Base-by-base conservation (phyloP, 1,140 invertebrate genomes). In the Ephestia elutella region DNA sequence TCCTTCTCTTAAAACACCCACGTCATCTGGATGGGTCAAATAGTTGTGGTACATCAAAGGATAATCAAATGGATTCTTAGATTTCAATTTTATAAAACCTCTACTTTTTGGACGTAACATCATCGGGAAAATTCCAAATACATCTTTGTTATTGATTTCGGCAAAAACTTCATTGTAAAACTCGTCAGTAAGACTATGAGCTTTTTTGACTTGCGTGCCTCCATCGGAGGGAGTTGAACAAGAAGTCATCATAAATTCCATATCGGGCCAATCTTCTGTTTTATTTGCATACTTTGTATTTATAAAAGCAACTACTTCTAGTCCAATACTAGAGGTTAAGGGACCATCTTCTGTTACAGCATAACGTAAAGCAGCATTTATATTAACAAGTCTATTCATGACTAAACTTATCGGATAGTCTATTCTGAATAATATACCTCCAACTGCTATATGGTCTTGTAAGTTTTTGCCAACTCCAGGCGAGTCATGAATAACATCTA, bases 41-140 rank as follows among this genome's bases (percentile, higher is more conserved):
- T 98, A 98, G 74, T 97, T 97, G 67, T 97, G 96, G 69, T 95
- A 94, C 57, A 99, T 91, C 3, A 96, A 79, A 0, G 97, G 97
- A 82, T 96, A 94, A 3, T 95, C 92, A 5, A 95, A 84, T 0
- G 97, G 96, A 87, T 99, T 93, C 30, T 92, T 94, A 0, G 92
- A 93, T 17, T 89, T 90, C 0, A 98, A 78, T 67, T 92, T 93
- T 0, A 98, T 92, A 60, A 91, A 92, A 0, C 96, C 96, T n/a
- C 92, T 86, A 44, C 96, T 96, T 71, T 95, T 94, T 0, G 96
- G 96, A 0, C 96, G 89, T 49, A 98, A 75, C 90, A 96, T 94
- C 94, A 96, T 96, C 0, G 95, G 95, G 63, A 96, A 95, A 0
- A 96, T 90, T 0, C 94, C 94, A 62, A 94, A 95, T 0, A 94